These are phyloP conservation scores for Aelia acuminata DNA, from an alignment of 2,888 invertebrate genomes.

Conservation along the genomic window DNA sequence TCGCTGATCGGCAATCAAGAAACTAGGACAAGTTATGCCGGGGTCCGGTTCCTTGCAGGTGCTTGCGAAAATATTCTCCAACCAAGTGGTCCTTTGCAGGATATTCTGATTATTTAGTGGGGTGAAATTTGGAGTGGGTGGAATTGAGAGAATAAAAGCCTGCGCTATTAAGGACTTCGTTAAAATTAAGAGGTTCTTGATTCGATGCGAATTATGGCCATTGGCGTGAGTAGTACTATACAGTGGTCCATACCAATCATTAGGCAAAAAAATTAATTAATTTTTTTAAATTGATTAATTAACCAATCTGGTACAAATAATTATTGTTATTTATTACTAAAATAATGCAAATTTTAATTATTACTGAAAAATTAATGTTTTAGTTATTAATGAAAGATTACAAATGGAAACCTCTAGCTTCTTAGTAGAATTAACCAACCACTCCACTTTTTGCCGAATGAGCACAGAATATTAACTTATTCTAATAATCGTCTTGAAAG, in stretches of 20 bases:
- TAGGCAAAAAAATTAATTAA: no score
- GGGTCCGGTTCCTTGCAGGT: background rate
- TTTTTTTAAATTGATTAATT: no score
- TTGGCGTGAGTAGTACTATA: background rate
- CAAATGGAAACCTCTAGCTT: no score
- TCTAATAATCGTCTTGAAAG: no score
- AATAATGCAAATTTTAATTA: no score
- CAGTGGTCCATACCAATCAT: background rate
- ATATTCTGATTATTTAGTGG: background rate
- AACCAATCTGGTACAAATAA: no score
- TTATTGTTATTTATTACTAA: no score
- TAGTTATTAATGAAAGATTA: no score
- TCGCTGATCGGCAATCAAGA: slow-evolving; percentile 23
- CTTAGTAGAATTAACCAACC: no score
- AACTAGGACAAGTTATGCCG: slow-evolving; percentile 14
- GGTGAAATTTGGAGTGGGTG: background rate
- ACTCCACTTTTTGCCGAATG: no score
- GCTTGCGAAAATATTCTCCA: background rate
- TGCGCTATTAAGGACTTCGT: background rate
- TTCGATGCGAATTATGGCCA: background rate
- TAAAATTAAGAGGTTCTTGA: slow-evolving; percentile 17
- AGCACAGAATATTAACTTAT: no score
- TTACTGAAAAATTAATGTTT: no score
- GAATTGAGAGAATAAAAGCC: background rate
- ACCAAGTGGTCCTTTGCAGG: background rate